Percentiles rank a stretch among this genome's conserved stretches.
phyloP scores from a whole-genome alignment of 1,140 invertebrate species.

The Alviniconcha marisindica region DNA sequence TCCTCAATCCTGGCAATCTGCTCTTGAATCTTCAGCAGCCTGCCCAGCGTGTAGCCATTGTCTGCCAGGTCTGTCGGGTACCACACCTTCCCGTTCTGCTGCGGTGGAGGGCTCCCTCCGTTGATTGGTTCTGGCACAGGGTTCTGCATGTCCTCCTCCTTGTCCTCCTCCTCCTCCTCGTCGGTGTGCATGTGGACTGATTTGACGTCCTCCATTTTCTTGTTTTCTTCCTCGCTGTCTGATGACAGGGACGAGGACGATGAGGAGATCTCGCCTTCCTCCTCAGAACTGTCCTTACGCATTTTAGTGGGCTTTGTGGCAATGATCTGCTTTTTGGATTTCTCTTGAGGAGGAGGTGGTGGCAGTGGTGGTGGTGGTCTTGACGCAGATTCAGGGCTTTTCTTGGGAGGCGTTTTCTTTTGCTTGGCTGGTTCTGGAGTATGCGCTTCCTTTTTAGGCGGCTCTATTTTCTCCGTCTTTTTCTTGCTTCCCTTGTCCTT shows the following conservation, averaged over 20 bases:
- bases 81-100: constrained; percentile 31
- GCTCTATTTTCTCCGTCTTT: background rate
- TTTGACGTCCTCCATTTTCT: background rate
- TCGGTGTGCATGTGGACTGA: background rate
- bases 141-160: background rate
- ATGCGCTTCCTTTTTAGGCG: background rate
- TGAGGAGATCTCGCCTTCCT: constrained; percentile 28
- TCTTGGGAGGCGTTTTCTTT: background rate
- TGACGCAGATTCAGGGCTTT: background rate
- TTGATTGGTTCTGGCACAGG: background rate
- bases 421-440: background rate
- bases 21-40: background rate
- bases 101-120: background rate
- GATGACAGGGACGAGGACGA: constrained; percentile 10
- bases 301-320: background rate
- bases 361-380: background rate
- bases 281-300: constrained; percentile 21
- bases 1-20: background rate
- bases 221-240: constrained; percentile 32
- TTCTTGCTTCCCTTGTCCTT: background rate
- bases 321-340: background rate
- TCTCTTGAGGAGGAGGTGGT: background rate
- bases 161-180: constrained; percentile 13
- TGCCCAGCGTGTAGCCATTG: constrained; percentile 16
- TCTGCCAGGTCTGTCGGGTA: background rate